A percentile compares a stretch with the other conserved stretches of the same genome.
phyloP scores from a whole-genome alignment of 2,113 vertebrate species.

The Eurypyga helias region DNA sequence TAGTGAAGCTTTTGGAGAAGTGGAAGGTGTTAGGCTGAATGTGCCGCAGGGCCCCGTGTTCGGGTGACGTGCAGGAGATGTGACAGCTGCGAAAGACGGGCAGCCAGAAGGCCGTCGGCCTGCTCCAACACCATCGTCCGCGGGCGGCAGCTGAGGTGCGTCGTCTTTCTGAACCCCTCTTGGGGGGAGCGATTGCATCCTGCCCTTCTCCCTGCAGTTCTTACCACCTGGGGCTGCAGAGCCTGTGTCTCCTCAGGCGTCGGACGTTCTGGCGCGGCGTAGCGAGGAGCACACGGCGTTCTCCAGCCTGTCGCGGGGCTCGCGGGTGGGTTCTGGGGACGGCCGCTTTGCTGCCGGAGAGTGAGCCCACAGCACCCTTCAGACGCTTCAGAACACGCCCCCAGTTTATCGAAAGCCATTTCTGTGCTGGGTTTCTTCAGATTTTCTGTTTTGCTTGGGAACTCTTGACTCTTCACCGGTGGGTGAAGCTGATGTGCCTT shows the following conservation, averaged over 20 bases:
- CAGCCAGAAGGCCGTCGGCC: neutral
- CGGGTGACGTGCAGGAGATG: neutral
- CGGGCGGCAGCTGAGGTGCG: neutral
- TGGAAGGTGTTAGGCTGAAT: neutral
- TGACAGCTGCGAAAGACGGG: neutral
- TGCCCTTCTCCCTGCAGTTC: accelerated
- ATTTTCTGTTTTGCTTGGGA: neutral
- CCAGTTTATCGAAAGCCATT: neutral
- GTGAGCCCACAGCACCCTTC: accelerated
- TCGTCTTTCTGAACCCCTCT: neutral
- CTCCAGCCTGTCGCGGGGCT: accelerated
- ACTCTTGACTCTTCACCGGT: neutral
- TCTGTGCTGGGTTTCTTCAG: neutral
- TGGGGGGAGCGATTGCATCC: neutral
- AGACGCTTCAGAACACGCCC: accelerated
- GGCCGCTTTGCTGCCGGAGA: neutral
- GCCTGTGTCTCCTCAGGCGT: neutral
- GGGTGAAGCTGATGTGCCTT: neutral
- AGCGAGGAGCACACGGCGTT: accelerated
- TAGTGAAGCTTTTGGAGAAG: neutral
- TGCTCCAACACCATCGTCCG: neutral
- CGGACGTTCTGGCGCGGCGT: accelerated
- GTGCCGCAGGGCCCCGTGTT: neutral
- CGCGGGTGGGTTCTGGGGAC: accelerated
- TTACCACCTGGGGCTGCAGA: too few species aligned